Evolutionary conservation across 1,140 invertebrate genomes (phyloP).

Genomic region (Gryllus bimaculatus): DNA sequence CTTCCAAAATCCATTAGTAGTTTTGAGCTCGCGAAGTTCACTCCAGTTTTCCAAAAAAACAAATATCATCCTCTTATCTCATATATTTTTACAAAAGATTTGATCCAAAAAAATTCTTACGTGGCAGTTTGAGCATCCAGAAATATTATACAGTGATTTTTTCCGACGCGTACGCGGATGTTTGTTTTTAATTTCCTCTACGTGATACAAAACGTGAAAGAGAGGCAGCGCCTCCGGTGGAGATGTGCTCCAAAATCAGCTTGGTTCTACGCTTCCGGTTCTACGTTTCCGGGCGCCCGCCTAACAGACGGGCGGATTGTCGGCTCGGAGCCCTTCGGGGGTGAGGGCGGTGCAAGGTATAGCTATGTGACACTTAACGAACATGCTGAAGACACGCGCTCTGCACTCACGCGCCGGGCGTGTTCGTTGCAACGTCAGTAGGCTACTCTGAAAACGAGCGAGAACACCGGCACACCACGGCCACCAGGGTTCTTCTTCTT

Average conservation of each 20-base stretch:
- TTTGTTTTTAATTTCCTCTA: neutral
- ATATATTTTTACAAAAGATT: neutral
- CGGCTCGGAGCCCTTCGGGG: neutral
- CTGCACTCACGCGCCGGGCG: neutral
- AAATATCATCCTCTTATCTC: neutral
- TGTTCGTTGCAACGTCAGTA: no score
- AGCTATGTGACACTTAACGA: neutral
- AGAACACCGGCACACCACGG: no score
- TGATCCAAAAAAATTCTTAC: neutral
- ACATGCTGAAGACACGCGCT: neutral
- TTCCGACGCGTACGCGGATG: neutral
- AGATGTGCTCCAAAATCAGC: neutral
- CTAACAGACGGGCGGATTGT: neutral
- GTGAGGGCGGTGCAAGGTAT: neutral
- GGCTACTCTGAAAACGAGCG: no score
- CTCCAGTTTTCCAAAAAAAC: neutral
- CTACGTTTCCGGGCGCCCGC: neutral
- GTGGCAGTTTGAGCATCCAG: neutral
- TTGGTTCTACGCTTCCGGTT: neutral
- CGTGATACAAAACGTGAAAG: neutral
- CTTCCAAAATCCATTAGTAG: neutral
- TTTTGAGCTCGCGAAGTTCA: constrained; percentile 1
- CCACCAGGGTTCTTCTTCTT: no score
- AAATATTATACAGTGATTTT: neutral
- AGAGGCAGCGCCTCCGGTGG: neutral